phyloP scores from a whole-genome alignment of 2,888 invertebrate genomes.

The Polyploca ridens region DNA sequence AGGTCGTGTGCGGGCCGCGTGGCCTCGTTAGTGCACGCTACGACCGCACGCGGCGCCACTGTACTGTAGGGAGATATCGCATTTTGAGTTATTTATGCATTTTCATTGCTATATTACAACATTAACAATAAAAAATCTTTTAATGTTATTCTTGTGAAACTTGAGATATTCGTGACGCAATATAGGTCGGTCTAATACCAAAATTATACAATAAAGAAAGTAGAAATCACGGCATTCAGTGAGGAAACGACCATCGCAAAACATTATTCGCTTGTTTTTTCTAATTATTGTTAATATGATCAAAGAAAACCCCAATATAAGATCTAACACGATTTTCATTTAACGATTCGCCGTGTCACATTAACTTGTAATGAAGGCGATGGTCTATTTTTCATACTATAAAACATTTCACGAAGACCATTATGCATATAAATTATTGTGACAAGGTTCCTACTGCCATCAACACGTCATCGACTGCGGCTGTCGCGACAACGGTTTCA shows the following conservation, averaged over 20 bases:
- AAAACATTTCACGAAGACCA: slow-evolving; percentile 65
- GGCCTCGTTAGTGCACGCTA: slow-evolving; percentile 54
- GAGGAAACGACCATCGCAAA: background rate
- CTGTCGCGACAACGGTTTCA: slow-evolving; percentile 40
- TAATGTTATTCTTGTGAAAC: no score
- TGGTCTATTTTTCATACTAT: slow-evolving; percentile 65
- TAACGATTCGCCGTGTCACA: slow-evolving; percentile 51
- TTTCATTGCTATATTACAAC: no score
- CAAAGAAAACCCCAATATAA: slow-evolving; percentile 39
- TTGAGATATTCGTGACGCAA: no score
- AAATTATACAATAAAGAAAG: background rate
- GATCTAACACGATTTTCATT: slow-evolving; percentile 42
- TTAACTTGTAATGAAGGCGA: slow-evolving; percentile 42
- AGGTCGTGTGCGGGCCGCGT: slow-evolving; percentile 60
- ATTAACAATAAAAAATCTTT: no score
- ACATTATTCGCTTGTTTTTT: background rate
- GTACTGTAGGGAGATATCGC: slow-evolving; percentile 15
- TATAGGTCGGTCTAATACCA: background rate
- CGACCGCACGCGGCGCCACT: slow-evolving; percentile 58
- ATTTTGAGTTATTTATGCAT: background rate
- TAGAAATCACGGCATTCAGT: background rate
- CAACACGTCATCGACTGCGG: slow-evolving; percentile 60
- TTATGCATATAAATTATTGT: slow-evolving; percentile 63
- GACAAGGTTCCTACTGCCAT: slow-evolving; percentile 63
- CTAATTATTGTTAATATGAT: slow-evolving; percentile 21